These are phyloP conservation scores for Nothoprocta pentlandii DNA, from an alignment of 2,113 vertebrate species.

Conservation along the genomic window DNA sequence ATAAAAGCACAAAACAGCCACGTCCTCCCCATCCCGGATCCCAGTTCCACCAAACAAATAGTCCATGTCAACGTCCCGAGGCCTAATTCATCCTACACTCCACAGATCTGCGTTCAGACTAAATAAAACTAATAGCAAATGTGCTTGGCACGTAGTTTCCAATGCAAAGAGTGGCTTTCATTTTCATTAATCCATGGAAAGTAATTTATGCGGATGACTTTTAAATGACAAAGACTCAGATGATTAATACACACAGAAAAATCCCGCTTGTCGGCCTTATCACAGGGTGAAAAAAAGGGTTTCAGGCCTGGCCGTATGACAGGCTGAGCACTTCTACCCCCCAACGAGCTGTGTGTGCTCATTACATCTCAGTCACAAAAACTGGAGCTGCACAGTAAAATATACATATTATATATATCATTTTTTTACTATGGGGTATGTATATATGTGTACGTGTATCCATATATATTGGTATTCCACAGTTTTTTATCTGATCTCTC, in stretches of 20 bases:
- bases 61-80: neutral
- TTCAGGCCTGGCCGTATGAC: conserved; percentile 11
- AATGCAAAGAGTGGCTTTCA: neutral
- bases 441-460: neutral
- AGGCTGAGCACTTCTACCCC: conserved; percentile 38
- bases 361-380: neutral
- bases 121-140: neutral
- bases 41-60: neutral
- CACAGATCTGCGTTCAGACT: neutral
- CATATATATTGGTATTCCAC: neutral
- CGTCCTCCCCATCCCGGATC: neutral
- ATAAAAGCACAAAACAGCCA: rapidly evolving
- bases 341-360: neutral
- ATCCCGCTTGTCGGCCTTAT: neutral
- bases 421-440: too few species aligned
- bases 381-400: neutral
- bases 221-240: neutral
- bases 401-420: neutral
- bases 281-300: conserved; percentile 4
- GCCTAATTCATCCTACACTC: neutral
- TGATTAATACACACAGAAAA: conserved; percentile 8
- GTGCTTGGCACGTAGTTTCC: neutral
- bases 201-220: conserved; percentile 2
- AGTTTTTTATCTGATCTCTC: neutral
- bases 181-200: neutral